These are phyloP conservation scores for Trematocara zebra DNA, from an alignment of 2,113 vertebrate genomes.

Conservation along the genomic window DNA sequence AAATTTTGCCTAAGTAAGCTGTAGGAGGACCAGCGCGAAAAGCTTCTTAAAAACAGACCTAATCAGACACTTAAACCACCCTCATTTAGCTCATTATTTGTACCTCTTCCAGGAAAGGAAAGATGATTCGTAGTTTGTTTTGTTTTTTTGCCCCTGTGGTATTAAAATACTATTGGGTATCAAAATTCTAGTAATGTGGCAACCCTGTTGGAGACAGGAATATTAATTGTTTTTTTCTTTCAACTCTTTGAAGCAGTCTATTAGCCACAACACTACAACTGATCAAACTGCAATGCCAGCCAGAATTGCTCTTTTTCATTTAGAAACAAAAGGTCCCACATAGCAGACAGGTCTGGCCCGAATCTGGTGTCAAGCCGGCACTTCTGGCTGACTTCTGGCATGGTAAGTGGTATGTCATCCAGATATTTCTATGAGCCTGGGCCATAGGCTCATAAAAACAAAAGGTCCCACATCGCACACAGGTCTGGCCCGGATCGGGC, in stretches of 20 bases:
- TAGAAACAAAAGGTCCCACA: neutral
- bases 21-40: neutral
- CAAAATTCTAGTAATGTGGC: neutral
- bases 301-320: neutral
- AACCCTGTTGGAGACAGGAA: neutral
- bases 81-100: neutral
- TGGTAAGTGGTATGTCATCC: neutral
- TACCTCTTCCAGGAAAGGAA: neutral
- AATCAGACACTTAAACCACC: neutral
- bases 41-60: neutral
- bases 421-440: neutral
- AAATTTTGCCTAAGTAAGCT: neutral
- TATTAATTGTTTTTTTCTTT: neutral
- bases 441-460: neutral
- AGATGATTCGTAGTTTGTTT: neutral
- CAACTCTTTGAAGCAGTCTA: neutral
- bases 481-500: neutral
- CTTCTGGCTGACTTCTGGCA: neutral
- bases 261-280: neutral
- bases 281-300: neutral
- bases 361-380: neutral
- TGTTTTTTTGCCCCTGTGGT: neutral
- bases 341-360: neutral
- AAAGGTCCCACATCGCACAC: neutral
- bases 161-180: neutral